Base-by-base conservation (phyloP, 2,113 vertebrate species). In the Poecile atricapillus region DNA sequence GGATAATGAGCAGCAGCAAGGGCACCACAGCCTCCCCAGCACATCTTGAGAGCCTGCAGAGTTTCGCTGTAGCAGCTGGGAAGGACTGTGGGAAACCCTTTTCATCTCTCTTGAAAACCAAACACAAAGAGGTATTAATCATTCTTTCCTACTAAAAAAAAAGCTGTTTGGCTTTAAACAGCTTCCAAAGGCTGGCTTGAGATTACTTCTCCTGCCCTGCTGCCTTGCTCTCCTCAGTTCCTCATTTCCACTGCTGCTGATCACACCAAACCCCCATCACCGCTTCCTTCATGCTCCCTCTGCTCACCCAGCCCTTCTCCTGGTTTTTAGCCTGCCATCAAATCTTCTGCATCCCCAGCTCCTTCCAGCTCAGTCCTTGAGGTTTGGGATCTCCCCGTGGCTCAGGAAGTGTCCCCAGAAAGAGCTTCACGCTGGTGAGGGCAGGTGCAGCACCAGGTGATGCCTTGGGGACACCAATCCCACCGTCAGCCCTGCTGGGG, bases 191-290 rank as follows among this genome's bases (percentile, higher is more conserved):
- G 15, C 41, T 55, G 52, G 10, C 14, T 27, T 35, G 44, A 77
- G 37, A 13, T 22, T 5, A 2, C 49, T 43, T 28, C 8, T 41
- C 37, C 28, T 31, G 30, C 39, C 8, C 41, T 60, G 31, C 28
- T 78, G 62, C 46, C 55, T 56, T 0, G 0, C 10, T 3, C 0
- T 7, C 67, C 49, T 76, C 1, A 1, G 44, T 5, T 73, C 63
- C 71, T 80, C n/a, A 20, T 28, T 33, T 27, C 39, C 70, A 35
- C 18, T 4, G n/a, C 16, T 11, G n/a, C 4, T 0, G 0, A 4
- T 18, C 46, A 47, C 8, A 2, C 1, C 79, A 58, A 53, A 53
- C 10, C 0, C 2, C 1, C 0, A 5, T 27, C n/a, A 1, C 39
- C 30, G 50, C 44, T 69, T 65, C 1, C 2, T 30, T 27, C 3